A percentile compares a stretch with the other conserved stretches of the same genome.
Conservation (phyloP, 2,113 vertebrate species). For the Panthera uncia region DNA sequence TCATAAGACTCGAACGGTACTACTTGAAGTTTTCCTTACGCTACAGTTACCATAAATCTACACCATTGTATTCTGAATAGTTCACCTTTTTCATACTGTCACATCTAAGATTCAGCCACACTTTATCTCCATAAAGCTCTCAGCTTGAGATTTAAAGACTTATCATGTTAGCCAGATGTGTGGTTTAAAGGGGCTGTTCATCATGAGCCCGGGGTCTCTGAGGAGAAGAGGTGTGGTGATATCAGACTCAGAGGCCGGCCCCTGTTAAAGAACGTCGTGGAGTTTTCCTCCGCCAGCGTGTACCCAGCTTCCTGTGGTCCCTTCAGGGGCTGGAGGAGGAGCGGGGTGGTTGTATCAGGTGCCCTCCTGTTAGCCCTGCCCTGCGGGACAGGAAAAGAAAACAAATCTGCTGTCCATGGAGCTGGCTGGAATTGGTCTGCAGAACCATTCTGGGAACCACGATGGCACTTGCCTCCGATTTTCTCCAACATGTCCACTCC, state of each 20-base stretch:
- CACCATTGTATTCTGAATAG: slow-evolving; percentile 70
- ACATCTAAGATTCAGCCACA: slow-evolving; percentile 41
- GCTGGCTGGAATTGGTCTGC: not conserved
- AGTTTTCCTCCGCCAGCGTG: not conserved
- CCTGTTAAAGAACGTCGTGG: fast-evolving
- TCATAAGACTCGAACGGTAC: slow-evolving; percentile 72
- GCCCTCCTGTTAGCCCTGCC: fast-evolving
- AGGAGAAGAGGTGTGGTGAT: not conserved
- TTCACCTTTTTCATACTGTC: slow-evolving; percentile 73
- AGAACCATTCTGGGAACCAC: not conserved
- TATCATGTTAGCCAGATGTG: slow-evolving; percentile 49
- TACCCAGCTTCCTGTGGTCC: not conserved
- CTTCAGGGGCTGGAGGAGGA: not conserved
- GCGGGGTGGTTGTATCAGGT: fast-evolving
- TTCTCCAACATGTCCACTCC: not conserved
- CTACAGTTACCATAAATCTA: slow-evolving; percentile 79
- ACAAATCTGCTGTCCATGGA: not conserved
- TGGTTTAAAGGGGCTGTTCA: slow-evolving; percentile 30
- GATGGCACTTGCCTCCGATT: not conserved
- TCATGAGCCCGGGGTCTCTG: not conserved
- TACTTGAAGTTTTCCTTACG: slow-evolving; percentile 80
- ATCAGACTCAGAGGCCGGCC: not conserved
- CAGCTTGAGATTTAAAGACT: slow-evolving; percentile 57
- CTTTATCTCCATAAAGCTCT: slow-evolving; percentile 70
- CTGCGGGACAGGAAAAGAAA: not conserved